A percentile compares a stretch with the other conserved stretches of the same genome.
Conservation (phyloP, 2,797 vertebrate species). For the Melanotaenia trifasciata region DNA sequence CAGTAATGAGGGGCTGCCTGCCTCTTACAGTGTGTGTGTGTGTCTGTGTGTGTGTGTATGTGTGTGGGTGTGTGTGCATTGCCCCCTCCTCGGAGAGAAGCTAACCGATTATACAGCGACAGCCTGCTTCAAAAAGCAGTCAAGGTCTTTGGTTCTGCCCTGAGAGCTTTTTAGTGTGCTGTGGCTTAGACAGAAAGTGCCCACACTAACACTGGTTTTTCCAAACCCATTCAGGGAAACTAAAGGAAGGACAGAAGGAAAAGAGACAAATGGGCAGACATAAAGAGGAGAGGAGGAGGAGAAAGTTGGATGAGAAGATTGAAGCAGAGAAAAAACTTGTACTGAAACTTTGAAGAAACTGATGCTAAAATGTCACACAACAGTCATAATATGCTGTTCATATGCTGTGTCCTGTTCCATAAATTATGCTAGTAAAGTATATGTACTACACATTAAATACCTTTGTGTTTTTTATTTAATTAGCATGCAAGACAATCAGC, state of each 20-base stretch:
- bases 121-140: conserved; percentile 81
- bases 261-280: conserved; percentile 25
- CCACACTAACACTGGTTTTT: conserved; percentile 61
- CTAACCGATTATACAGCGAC: conserved; percentile 83
- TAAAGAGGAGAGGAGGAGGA: conserved; percentile 11
- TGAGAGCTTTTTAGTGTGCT: conserved; percentile 69
- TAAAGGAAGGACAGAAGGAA: conserved; percentile 39
- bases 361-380: conserved; percentile 33
- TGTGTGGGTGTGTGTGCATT: conserved; percentile 29
- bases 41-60: conserved; percentile 31
- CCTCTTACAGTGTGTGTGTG: conserved; percentile 55
- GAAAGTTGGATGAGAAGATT: conserved; percentile 23
- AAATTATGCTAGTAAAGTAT: background rate
- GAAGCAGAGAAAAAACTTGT: conserved; percentile 11
- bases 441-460: background rate
- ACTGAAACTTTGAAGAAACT: conserved; percentile 17
- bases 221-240: conserved; percentile 62
- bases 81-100: conserved; percentile 76
- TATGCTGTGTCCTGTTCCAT: background rate
- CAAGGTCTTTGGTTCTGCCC: conserved; percentile 79
- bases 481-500: background rate
- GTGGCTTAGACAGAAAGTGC: conserved; percentile 68
- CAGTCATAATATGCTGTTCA: conserved; percentile 1
- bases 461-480: background rate
- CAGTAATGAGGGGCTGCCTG: conserved; percentile 84